These are phyloP conservation scores for Guaruba guarouba DNA, from an alignment of 2,113 vertebrate genomes.

Conservation along the genomic window DNA sequence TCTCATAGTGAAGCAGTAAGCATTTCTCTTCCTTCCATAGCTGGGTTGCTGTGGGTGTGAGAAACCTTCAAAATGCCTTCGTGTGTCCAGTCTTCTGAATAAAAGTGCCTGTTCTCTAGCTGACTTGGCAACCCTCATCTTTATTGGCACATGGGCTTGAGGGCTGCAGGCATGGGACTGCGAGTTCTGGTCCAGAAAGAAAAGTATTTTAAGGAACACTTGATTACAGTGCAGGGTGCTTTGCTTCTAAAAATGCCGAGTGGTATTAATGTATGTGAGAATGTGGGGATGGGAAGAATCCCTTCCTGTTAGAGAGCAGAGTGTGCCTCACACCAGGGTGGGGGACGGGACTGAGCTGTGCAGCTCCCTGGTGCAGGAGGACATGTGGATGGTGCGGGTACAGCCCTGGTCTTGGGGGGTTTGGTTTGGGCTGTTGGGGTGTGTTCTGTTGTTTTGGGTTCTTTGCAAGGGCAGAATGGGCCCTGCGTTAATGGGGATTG, in stretches of 20 bases:
- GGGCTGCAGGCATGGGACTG: slow-evolving; percentile 8
- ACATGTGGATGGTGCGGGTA: rapidly evolving
- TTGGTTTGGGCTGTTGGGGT: background rate
- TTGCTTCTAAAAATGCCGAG: slow-evolving; percentile 17
- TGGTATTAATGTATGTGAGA: background rate
- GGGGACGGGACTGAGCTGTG: background rate
- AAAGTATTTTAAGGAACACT: slow-evolving; percentile 47
- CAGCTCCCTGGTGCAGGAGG: background rate
- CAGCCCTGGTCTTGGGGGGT: background rate
- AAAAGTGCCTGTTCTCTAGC: background rate
- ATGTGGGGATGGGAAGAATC: background rate
- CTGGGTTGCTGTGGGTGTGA: background rate
- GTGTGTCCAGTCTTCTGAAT: background rate
- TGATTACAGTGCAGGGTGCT: slow-evolving; percentile 44
- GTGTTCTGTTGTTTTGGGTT: rapidly evolving
- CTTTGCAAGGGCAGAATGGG: background rate
- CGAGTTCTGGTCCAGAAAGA: slow-evolving; percentile 10
- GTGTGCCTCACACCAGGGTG: rapidly evolving
- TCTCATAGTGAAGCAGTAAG: background rate
- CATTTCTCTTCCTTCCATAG: background rate
- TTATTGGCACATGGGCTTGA: background rate
- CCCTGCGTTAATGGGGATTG: background rate
- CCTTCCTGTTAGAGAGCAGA: background rate
- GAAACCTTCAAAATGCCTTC: background rate
- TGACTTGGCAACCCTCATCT: background rate